These are phyloP conservation scores for Chaenocephalus aceratus DNA, from an alignment of 2,113 vertebrate genomes.

Conservation along the genomic window DNA sequence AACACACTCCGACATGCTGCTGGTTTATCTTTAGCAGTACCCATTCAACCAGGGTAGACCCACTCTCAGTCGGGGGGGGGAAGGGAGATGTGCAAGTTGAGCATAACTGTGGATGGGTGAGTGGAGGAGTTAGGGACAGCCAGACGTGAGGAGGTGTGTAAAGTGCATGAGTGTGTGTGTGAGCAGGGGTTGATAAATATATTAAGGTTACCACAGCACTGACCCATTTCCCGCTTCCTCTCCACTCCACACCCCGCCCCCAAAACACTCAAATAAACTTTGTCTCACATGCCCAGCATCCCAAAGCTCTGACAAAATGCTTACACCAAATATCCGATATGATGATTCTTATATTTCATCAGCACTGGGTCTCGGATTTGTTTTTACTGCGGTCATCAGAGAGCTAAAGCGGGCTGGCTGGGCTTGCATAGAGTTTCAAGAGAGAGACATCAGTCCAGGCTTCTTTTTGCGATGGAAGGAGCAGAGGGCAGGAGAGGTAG, in stretches of 20 bases:
- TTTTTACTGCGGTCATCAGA: constrained; percentile 47
- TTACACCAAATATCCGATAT: constrained; percentile 50
- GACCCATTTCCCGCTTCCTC: constrained; percentile 71
- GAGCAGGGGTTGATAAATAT: constrained; percentile 66
- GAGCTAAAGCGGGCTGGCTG: constrained; percentile 45
- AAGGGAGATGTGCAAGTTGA: constrained; percentile 20
- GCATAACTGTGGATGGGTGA: constrained; percentile 39
- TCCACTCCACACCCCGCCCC: constrained; percentile 28
- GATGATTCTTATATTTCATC: constrained; percentile 67
- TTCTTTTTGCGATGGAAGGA: constrained; percentile 28
- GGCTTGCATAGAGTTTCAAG: constrained; percentile 55
- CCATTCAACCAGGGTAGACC: constrained; percentile 63
- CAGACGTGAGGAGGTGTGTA: constrained; percentile 42
- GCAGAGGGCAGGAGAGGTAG: constrained; percentile 3
- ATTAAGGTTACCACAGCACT: constrained; percentile 72
- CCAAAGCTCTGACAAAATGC: constrained; percentile 45
- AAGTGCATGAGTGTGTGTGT: constrained; percentile 36
- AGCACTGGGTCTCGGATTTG: constrained; percentile 24
- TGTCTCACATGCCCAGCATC: constrained; percentile 55
- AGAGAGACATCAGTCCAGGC: constrained; percentile 24
- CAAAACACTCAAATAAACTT: constrained; percentile 65
- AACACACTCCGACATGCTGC: constrained; percentile 65
- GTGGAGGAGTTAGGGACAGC: constrained; percentile 1
- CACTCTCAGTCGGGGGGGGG: constrained; percentile 25
- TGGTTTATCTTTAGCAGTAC: constrained; percentile 77